These are phyloP conservation scores for Meteorus cinctellus DNA, from an alignment of 2,888 invertebrate species.

Conservation along the genomic window DNA sequence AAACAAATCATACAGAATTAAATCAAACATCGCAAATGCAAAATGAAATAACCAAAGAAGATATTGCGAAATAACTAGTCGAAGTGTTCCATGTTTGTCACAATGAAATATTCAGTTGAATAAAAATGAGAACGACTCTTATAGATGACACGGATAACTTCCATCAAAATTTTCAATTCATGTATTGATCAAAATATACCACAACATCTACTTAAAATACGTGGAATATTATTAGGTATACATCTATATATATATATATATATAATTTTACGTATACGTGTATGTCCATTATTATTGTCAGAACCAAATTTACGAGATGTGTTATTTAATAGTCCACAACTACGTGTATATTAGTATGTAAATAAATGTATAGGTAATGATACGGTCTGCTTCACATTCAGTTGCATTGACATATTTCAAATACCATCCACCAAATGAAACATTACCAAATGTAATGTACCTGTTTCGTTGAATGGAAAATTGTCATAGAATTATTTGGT, in stretches of 20 bases:
- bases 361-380: slow-evolving; percentile 70
- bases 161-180: not conserved
- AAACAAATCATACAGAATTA: slow-evolving; percentile 60
- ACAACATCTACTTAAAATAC: not conserved
- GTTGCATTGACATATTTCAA: not conserved
- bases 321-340: slow-evolving; percentile 33
- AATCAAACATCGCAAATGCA: slow-evolving; percentile 60
- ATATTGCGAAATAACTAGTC: slow-evolving; percentile 60
- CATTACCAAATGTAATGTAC: too few species aligned
- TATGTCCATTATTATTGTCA: not conserved
- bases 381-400: not conserved
- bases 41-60: slow-evolving; percentile 64
- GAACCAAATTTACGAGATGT: not conserved
- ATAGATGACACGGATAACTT: too few species aligned
- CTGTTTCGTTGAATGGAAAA: too few species aligned
- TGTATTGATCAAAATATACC: not conserved
- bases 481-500: too few species aligned
- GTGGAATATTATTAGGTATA: slow-evolving; percentile 41
- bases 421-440: too few species aligned
- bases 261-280: not conserved
- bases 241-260: not conserved
- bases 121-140: not conserved
- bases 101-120: not conserved
- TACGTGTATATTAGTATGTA: slow-evolving; percentile 71
- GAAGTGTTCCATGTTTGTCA: too few species aligned